Evolutionary conservation across 2,888 invertebrate species (phyloP), one percentile per base, ranked within the genome.

Genomic region (Melieria picta): DNA sequence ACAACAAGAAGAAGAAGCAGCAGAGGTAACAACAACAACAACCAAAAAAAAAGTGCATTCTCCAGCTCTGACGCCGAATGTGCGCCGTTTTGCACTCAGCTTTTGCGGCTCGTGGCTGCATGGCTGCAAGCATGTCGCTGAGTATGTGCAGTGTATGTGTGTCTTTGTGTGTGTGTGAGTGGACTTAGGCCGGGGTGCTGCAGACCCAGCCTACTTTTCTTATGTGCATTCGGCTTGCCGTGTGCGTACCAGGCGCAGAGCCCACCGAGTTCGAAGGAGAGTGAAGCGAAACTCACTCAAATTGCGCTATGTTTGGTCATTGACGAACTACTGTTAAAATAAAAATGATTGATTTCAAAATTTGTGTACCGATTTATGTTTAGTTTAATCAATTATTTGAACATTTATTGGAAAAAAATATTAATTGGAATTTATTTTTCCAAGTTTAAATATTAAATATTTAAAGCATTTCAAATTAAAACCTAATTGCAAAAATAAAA

Each of bases 141-240:
- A 60, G 47, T 52, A 46, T 69, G 16, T 65, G 58, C 57, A 48
- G 42, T 71, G 67, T 16, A 16, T 68, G 55, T 65, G 58, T 47
- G 64, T n/a, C n/a, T n/a, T n/a, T 57, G 11, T 46, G 48, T 61
- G 7, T 69, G 69, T 43, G n/a, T 63, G 64, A 61, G 64, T 69
- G 66, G 62, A 57, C 65, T 81, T 81, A 81, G 80, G 81, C 82
- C 77, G 82, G 78, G 78, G 74, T 71, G 74, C 74, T 61, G 72
- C 76, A 77, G 75, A 79, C 78, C 79, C 79, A 77, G 74, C 79
- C 78, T 78, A 78, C 79, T 77, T 77, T 77, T 71, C 46, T 66
- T 74, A 67, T 70, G 69, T 74, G 70, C 65, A 70, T 50, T 50
- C 45, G 48, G 42, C 30, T 30, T 30, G 9, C 16, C 30, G 57